phyloP scores from a whole-genome alignment of 2,888 invertebrate genomes.

The Ariolimax columbianus region DNA sequence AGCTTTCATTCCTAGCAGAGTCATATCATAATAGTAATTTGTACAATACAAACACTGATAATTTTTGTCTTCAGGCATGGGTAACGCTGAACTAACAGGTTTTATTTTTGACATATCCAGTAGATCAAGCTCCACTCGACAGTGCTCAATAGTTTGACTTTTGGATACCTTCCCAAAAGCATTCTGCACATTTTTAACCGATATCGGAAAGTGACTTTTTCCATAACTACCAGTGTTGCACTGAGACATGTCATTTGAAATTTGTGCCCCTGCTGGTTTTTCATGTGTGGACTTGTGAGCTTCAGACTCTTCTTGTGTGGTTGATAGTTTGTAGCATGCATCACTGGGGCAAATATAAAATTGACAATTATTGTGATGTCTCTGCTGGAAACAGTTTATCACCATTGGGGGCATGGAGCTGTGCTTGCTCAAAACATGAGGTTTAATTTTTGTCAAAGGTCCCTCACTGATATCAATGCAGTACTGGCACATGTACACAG shows the following conservation, averaged over 20 bases:
- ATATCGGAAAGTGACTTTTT: neutral
- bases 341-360: conserved; percentile 38
- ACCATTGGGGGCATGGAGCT: conserved; percentile 24
- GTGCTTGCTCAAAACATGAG: conserved; percentile 38
- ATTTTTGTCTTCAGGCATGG: conserved; percentile 52
- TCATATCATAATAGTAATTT: conserved; percentile 23
- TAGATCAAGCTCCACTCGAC: conserved; percentile 33
- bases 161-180: neutral
- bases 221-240: conserved; percentile 50
- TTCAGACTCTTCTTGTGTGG: conserved; percentile 52
- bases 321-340: conserved; percentile 19
- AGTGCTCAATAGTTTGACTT: conserved; percentile 7
- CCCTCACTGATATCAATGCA: conserved; percentile 36
- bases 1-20: conserved; percentile 59
- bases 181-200: neutral
- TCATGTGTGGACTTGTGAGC: conserved; percentile 60
- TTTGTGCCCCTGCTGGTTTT: conserved; percentile 48
- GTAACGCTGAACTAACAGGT: neutral
- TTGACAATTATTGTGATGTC: conserved; percentile 8
- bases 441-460: conserved; percentile 33
- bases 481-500: conserved; percentile 37
- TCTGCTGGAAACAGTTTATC: conserved; percentile 21
- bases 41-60: conserved; percentile 54
- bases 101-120: conserved; percentile 32
- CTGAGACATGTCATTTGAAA: conserved; percentile 33